Percentiles rank a stretch among this genome's conserved stretches.
Conservation (phyloP, 23 tunicate species). For the Ascidia mentula region DNA sequence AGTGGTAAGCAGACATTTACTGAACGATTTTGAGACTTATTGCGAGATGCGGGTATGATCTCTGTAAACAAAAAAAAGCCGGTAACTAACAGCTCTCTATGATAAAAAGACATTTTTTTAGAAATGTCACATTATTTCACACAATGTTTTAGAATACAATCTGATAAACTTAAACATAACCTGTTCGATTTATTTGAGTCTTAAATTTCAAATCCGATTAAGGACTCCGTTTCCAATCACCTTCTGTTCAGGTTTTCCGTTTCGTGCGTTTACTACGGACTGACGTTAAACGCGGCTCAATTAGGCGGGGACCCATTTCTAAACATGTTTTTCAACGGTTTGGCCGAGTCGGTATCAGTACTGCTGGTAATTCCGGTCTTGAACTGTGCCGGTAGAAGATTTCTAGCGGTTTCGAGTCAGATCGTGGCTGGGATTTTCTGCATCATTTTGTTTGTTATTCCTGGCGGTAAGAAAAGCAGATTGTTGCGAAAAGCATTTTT, state of each 20-base stretch:
- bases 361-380: conserved; percentile 12
- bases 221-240: too few species aligned
- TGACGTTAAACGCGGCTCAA: conserved; percentile 57
- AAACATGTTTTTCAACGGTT: conserved; percentile 30
- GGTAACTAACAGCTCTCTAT: too few species aligned
- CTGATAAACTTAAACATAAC: too few species aligned
- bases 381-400: conserved; percentile 21
- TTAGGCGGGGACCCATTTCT: conserved; percentile 57
- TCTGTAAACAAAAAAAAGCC: too few species aligned
- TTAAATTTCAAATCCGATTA: too few species aligned
- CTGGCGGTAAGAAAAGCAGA: conserved; percentile 10
- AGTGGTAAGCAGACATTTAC: conserved; percentile 12
- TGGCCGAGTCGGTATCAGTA: conserved; percentile 28
- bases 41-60: too few species aligned
- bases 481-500: too few species aligned
- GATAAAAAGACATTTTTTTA: too few species aligned
- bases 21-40: too few species aligned
- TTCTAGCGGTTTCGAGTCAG: conserved; percentile 6
- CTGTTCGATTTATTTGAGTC: too few species aligned
- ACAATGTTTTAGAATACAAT: too few species aligned
- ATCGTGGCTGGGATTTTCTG: conserved; percentile 44
- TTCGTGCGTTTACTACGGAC: conserved; percentile 65
- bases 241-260: conserved; percentile 9
- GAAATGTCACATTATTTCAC: too few species aligned
- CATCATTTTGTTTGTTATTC: conserved; percentile 3